Conservation (phyloP, 2,888 invertebrate genomes). For the Sericinus montela region DNA sequence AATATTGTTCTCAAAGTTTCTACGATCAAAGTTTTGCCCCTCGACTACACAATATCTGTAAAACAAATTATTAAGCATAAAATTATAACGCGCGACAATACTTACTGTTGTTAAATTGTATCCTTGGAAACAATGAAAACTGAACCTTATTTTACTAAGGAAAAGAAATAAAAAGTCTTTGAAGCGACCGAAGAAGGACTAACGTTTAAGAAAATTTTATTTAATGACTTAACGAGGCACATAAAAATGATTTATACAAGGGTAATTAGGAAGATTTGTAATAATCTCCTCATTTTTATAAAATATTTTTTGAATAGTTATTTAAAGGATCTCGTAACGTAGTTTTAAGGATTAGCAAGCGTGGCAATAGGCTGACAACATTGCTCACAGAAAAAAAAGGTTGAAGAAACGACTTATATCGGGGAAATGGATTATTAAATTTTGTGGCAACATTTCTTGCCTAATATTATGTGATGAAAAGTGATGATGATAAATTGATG, state of each 20-base stretch:
- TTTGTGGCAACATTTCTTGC: too few relatives aligned
- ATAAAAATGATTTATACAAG: constrained; percentile 2
- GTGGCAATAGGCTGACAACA: too few relatives aligned
- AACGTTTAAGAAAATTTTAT: not conserved
- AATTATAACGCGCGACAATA: not conserved
- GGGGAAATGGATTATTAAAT: too few relatives aligned
- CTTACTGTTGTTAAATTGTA: not conserved
- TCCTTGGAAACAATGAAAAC: not conserved
- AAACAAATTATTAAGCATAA: constrained; percentile 4
- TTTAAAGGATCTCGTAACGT: too few relatives aligned
- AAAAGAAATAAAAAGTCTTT: not conserved
- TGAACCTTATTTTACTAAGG: not conserved
- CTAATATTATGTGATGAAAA: too few relatives aligned
- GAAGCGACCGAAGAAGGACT: not conserved
- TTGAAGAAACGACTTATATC: too few relatives aligned
- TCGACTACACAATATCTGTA: not conserved
- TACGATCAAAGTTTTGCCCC: not conserved
- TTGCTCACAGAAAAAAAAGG: too few relatives aligned
- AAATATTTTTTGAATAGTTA: too few relatives aligned
- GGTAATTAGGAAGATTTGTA: constrained; percentile 1
- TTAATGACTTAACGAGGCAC: constrained; percentile 5
- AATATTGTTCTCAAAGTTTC: not conserved
- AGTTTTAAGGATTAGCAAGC: too few relatives aligned
- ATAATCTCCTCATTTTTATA: too few relatives aligned
- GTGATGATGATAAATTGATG: too few relatives aligned